Conservation (phyloP, 30 jellyfish, hydroid and myxozoan species). For the Pelagia noctiluca region DNA sequence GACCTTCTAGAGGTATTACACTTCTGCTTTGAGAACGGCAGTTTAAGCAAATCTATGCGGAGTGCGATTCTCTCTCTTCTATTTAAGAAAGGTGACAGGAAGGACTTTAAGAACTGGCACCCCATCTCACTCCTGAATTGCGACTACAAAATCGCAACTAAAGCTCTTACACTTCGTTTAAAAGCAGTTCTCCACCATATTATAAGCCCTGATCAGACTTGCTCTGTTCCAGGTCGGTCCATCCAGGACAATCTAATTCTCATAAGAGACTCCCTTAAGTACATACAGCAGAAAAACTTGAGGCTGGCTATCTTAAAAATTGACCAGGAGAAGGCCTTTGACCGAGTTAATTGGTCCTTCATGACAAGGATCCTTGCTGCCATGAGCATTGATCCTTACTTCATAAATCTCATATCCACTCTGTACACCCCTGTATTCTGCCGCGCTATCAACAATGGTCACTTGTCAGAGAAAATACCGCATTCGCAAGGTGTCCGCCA, state of each 20-base stretch:
- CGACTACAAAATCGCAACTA: conserved; percentile 33
- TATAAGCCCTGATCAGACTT: conserved; percentile 47
- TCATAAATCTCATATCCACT: conserved; percentile 2
- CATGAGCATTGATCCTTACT: conserved; percentile 26
- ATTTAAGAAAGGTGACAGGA: background rate
- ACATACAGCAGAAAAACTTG: background rate
- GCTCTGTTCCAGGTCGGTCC: conserved; percentile 70
- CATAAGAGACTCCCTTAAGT: conserved; percentile 32
- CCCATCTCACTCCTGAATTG: conserved; percentile 36
- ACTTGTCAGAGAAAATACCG: background rate
- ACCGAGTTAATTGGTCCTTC: conserved; percentile 64
- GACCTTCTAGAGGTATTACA: conserved; percentile 5
- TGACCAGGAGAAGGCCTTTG: conserved; percentile 73
- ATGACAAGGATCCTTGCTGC: conserved; percentile 11
- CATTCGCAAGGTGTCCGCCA: conserved; percentile 54
- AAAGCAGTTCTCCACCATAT: background rate
- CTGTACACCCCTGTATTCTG: background rate
- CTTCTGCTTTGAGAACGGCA: conserved; percentile 5
- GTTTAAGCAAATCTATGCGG: conserved; percentile 36
- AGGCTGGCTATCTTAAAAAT: conserved; percentile 25
- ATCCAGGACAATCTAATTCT: conserved; percentile 29
- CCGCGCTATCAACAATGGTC: conserved; percentile 32
- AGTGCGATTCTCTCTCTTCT: conserved; percentile 2
- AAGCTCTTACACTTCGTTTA: conserved; percentile 34
- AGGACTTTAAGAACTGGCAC: conserved; percentile 26